Evolutionary conservation across 2,113 vertebrate genomes (phyloP), one percentile per base, ranked within the genome.

Genomic region (Cochlearius cochlearius): DNA sequence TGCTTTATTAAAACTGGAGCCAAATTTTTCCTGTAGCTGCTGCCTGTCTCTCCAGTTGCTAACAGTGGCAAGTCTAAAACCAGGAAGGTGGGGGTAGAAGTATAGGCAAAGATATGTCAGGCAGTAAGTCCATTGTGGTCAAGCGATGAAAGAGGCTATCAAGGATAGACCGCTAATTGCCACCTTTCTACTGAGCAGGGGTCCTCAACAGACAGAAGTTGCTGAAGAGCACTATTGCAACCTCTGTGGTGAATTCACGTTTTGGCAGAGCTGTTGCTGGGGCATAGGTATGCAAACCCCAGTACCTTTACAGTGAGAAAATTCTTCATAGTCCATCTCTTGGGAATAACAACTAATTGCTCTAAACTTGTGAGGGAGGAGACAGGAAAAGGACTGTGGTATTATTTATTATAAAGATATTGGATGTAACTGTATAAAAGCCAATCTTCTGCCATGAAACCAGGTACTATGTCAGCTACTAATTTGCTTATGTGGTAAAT

Each of bases 231-330:
- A 4, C 29, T 76, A 5, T 13, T 55, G 47, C 34, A 56, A 1
- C 22, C 21, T 81, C 14, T 64, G 34, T 15, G 18, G 50, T 58
- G 17, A 77, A 89, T 78, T 76, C 22, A 8, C 17, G 21, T 52
- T 72, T 66, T 85, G 81, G n/a, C 29, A 39, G 68, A 85, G 50
- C 47, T 78, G 18, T 63, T 68, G 32, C 71, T 63, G 38, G 43
- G 25, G 22, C 0, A 3, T 26, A 23, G 19, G 38, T 22, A 7
- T 0, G 5, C 1, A 1, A 87, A 78, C 45, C 25, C 8, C 25
- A 15, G 2, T 69, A 27, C 30, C 45, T 68, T 64, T 38, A 47
- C 15, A 18, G 38, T 20, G 26, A 55, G 58, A 52, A 59, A 47
- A 36, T 2, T 50, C 45, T 39, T 72, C 9, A 7, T 52, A 27